A percentile compares a stretch with the other conserved stretches of the same genome.
phyloP scores from a whole-genome alignment of 2,888 invertebrate species.

The Kryphioiulus occultus region DNA sequence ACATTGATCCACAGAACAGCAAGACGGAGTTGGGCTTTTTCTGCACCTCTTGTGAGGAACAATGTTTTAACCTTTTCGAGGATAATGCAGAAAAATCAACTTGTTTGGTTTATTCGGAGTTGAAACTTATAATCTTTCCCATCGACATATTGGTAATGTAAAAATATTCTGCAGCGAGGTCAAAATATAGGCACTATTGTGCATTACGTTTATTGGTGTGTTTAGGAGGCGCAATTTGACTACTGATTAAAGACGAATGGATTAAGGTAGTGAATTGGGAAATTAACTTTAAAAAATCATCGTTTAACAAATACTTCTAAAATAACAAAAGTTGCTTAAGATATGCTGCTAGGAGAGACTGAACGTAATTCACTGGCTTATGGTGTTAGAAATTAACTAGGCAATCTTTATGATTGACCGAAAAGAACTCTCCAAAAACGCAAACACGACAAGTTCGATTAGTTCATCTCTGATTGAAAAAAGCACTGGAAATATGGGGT shows the following conservation, averaged over 20 bases:
- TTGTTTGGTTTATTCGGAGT: neutral
- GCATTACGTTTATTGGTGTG: neutral
- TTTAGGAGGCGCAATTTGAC: neutral
- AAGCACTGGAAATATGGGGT: neutral
- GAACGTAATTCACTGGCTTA: neutral
- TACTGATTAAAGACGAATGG: neutral
- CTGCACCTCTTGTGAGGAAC: neutral
- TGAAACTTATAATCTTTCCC: neutral
- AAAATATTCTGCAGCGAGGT: neutral
- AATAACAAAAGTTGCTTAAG: neutral
- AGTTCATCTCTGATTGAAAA: neutral
- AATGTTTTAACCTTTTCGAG: neutral
- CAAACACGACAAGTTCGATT: neutral
- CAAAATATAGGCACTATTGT: neutral
- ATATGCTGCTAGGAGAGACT: neutral
- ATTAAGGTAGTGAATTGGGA: neutral
- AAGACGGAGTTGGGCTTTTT: neutral
- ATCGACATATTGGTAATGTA: neutral
- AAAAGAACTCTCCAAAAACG: slow-evolving; percentile 28
- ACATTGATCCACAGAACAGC: too few species aligned
- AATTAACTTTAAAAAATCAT: neutral
- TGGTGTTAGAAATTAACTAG: neutral
- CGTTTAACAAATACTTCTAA: neutral
- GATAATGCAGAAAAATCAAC: neutral
- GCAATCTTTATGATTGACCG: slow-evolving; percentile 7